Evolutionary conservation across 1,140 invertebrate genomes (phyloP), one percentile per base, ranked within the genome.

Genomic region (Capitella teleta): DNA sequence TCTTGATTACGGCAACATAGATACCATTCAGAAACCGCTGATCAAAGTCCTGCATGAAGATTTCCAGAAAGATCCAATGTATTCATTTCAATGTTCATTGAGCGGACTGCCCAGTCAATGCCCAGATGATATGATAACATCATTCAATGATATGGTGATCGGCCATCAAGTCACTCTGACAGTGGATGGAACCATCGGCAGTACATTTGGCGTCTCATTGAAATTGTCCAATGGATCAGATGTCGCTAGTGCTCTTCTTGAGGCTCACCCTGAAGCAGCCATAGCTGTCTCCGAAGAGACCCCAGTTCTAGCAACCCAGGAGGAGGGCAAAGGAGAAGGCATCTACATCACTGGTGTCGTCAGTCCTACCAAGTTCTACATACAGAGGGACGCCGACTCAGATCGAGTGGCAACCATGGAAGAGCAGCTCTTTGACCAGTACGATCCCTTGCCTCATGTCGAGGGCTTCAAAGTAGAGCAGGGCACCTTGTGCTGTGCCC

Each of bases 401-500:
- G 14, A 40, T 16, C 6, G 4, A 19, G 38, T 40, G 8, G 38
- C 25, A 8, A 24, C 21, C 21, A 19, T 40, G 2, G 8, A 19
- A 10, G 38, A 40, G 14, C 21, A 40, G 38, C 21, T 40, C n/a
- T 21, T 24, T 3, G 38, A 40, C 3, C 8, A 40, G n/a, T 40
- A 40, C 14, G 38, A 6, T n/a, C 19, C 38, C 6, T 24, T 40
- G 38, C 38, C 38, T 21, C 38, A 24, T 23, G 19, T 16, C 45
- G 26, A 44, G 23, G 28, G 23, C 16, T 30, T 25, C 19, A 5
- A 12, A 30, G 26, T 52, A 18, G 38, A 47, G 2, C 41, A 51
- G 6, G 80, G 80, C 6, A 76, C 78, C 1, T 58, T 81, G 1
- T 88, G 85, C 58, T 75, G 81, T 36, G 85, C 83, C 0, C 75